Base-by-base conservation (phyloP, 2,888 invertebrate species). In the Saturnia japonica region DNA sequence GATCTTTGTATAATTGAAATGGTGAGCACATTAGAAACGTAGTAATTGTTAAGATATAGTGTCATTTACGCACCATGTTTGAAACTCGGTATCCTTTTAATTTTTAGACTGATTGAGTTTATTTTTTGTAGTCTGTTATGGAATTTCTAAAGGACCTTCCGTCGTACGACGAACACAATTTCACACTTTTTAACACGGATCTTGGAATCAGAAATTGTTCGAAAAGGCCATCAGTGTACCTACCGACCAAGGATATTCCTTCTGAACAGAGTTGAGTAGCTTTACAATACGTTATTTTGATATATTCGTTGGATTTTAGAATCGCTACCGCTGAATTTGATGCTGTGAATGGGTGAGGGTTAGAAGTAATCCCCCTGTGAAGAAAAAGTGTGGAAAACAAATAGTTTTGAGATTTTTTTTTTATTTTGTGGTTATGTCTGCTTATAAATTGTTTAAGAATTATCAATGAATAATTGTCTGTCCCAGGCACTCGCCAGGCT, bases 111-210 rank as follows among this genome's bases (percentile, higher is more conserved):
- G 75, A 76, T 77, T 71, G 68, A 6, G 66, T 77, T 42, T 70
- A 78, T 78, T 80, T 82, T 85, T 95, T 95, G 72, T 93, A 97
- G 97, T 97, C 97, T 80, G 97, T 97, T 76, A 96, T 96, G 78
- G 98, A 98, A 86, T 99, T 99, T 89, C 92, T 99, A 75, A 98
- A 98, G 90, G 98, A 97, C 77, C 94, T 99, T 75, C 99, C 99
- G 74, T 97, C 97, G 25, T 97, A 97, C 87, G 96, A 99, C 91
- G 97, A 97, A 84, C 96, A 96, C 78, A 99, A 99, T 87, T 99
- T 99, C 86, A 96, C 98, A 51, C 95, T 97, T 85, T 98, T 97
- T 88, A 98, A 98, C 88, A 96, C 97, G 70, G 98, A 98, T 83
- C 96, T 96, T 85, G 97, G 96, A 54, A 97, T 96, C 80, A 95